Evolutionary conservation across 2,797 vertebrate genomes (phyloP).

Genomic region (Salarias fasciatus): DNA sequence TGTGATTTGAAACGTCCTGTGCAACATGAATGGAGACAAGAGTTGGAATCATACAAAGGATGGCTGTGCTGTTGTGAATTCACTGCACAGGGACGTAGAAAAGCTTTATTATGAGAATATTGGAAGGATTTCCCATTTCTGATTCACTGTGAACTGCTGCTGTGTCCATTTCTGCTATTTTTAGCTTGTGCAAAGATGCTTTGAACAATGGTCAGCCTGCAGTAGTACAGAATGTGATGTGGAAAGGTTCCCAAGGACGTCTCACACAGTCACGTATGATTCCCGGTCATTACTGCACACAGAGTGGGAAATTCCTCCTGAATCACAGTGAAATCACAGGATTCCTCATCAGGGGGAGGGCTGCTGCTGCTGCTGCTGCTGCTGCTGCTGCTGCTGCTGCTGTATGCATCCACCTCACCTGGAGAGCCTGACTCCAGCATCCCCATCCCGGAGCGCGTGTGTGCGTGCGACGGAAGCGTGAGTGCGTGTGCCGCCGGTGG

Average conservation of each 20-base stretch:
- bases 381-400: not conserved
- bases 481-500: slow-evolving; percentile 11
- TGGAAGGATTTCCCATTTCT: not conserved
- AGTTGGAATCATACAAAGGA: not conserved
- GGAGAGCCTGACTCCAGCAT: slow-evolving; percentile 25
- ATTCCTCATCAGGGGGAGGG: not conserved
- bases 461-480: no score
- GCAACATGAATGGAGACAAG: not conserved
- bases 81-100: no score
- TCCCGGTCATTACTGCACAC: not conserved
- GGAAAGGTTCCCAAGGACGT: not conserved
- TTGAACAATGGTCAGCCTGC: not conserved
- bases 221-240: not conserved
- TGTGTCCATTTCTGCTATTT: not conserved
- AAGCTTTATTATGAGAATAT: not conserved
- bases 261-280: not conserved
- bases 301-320: slow-evolving; percentile 27
- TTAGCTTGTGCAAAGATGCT: not conserved
- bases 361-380: slow-evolving; percentile 3
- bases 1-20: no score
- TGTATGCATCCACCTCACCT: slow-evolving; percentile 33
- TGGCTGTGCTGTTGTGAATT: no score
- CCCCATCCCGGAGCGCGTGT: not conserved
- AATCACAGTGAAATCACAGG: slow-evolving; percentile 20
- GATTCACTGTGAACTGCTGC: not conserved